These are phyloP conservation scores for Hemicentrotus pulcherrimus DNA, from an alignment of 35 echinoderm and acorn worm species.

Conservation along the genomic window DNA sequence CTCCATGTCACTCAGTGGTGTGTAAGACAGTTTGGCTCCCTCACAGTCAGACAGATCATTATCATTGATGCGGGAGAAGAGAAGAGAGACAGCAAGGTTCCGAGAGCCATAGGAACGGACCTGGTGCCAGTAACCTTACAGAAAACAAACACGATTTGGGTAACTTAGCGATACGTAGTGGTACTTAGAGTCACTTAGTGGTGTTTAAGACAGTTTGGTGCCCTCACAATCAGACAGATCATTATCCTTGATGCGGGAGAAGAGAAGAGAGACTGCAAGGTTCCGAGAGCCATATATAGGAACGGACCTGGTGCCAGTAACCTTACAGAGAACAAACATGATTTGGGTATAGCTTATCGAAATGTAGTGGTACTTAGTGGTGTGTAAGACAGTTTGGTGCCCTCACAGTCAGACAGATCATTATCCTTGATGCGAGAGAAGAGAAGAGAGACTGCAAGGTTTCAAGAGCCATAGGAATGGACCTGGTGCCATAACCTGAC, in stretches of 20 bases:
- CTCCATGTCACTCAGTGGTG: slow-evolving; percentile 70
- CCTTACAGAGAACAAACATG: slow-evolving; percentile 70
- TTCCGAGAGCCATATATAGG: slow-evolving; percentile 80
- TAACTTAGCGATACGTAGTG: too few species aligned
- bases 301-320: slow-evolving; percentile 93
- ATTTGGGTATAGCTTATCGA: too few species aligned
- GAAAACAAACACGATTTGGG: neutral
- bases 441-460: slow-evolving; percentile 82
- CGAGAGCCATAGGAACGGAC: slow-evolving; percentile 77
- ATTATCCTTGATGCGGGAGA: slow-evolving; percentile 75
- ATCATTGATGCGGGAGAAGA: slow-evolving; percentile 78
- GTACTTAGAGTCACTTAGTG: slow-evolving; percentile 74
- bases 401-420: slow-evolving; percentile 71
- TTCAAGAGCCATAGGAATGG: slow-evolving; percentile 70
- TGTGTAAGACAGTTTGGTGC: slow-evolving; percentile 53
- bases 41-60: slow-evolving; percentile 77
- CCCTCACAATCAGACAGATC: slow-evolving; percentile 72
- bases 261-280: slow-evolving; percentile 81
- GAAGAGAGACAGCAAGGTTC: slow-evolving; percentile 85
- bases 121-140: slow-evolving; percentile 91
- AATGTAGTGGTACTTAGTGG: too few species aligned
- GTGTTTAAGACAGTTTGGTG: slow-evolving; percentile 53
- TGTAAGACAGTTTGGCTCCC: slow-evolving; percentile 53
- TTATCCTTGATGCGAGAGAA: slow-evolving; percentile 77
- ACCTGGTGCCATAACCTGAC: slow-evolving; percentile 96